Percentiles rank a stretch among this genome's conserved stretches.
phyloP scores from a whole-genome alignment of 2,113 vertebrate genomes.

The Heterotis niloticus region DNA sequence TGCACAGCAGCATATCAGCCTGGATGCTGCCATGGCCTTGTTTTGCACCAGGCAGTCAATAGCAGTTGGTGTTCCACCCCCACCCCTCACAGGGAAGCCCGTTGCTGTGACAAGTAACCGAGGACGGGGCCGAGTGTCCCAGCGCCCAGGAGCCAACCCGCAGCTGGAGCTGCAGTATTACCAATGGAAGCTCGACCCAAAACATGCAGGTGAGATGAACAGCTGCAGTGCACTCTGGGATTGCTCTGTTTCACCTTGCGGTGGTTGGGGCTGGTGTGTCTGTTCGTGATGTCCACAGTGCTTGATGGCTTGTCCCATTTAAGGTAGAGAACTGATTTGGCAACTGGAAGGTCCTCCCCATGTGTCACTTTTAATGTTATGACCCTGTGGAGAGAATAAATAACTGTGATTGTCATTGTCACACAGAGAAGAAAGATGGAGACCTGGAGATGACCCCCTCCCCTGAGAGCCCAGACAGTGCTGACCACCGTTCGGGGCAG shows the following conservation, averaged over 20 bases:
- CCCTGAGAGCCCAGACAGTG: constrained; percentile 63
- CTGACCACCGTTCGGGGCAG: constrained; percentile 64
- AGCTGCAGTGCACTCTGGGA: background rate
- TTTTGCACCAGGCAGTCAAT: background rate
- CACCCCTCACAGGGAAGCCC: constrained; percentile 74
- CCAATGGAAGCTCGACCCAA: constrained; percentile 72
- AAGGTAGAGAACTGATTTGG: too few species aligned
- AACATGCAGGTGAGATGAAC: constrained; percentile 69
- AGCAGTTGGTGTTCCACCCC: background rate
- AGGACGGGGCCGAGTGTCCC: constrained; percentile 70
- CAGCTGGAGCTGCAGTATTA: constrained; percentile 87
- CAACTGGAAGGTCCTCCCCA: background rate
- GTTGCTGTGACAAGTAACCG: constrained; percentile 96
- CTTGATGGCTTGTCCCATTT: background rate
- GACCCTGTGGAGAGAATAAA: background rate
- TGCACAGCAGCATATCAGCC: background rate
- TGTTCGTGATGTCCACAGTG: background rate
- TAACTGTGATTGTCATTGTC: background rate
- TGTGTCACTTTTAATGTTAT: too few species aligned
- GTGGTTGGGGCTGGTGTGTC: background rate
- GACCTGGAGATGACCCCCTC: constrained; percentile 63
- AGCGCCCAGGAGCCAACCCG: constrained; percentile 79
- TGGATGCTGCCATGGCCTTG: background rate
- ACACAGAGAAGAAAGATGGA: constrained; percentile 50
- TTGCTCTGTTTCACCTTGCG: background rate